Evolutionary conservation across 2,113 vertebrate species (phyloP).

Genomic region (Tenebrosternarchus preto): DNA sequence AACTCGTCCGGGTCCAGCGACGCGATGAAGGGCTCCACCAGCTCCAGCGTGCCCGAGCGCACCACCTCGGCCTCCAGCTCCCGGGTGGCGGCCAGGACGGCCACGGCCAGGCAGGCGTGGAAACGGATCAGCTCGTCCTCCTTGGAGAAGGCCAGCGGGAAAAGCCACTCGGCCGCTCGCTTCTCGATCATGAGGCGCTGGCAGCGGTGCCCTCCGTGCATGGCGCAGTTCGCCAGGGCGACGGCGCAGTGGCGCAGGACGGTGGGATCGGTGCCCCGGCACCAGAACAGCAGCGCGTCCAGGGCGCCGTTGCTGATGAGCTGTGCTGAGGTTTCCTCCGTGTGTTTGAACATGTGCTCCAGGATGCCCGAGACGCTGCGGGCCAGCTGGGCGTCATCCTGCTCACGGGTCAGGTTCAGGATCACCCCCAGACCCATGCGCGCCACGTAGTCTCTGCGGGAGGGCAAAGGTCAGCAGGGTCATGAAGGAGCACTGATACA

Average conservation of each 20-base stretch:
- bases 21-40: slow-evolving; percentile 95
- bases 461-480: neutral
- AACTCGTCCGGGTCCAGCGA: slow-evolving; percentile 89
- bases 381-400: slow-evolving; percentile 84
- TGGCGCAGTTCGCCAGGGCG: slow-evolving; percentile 94
- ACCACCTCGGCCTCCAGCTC: slow-evolving; percentile 96
- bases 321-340: slow-evolving; percentile 88
- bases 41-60: slow-evolving; percentile 89
- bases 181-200: slow-evolving; percentile 96
- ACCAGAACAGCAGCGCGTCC: slow-evolving; percentile 93
- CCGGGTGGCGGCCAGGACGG: slow-evolving; percentile 88
- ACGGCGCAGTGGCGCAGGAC: slow-evolving; percentile 92
- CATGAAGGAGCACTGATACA: no score
- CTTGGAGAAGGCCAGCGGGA: slow-evolving; percentile 92
- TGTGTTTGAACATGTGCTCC: slow-evolving; percentile 99
- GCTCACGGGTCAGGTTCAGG: slow-evolving; percentile 86
- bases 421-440: slow-evolving; percentile 90
- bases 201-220: slow-evolving; percentile 89
- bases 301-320: slow-evolving; percentile 88
- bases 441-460: slow-evolving; percentile 86
- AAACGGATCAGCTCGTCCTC: slow-evolving; percentile 90
- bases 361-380: slow-evolving; percentile 88
- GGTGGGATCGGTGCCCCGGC: slow-evolving; percentile 82
- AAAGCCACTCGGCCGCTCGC: slow-evolving; percentile 92
- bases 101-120: slow-evolving; percentile 89